Evolutionary conservation across 2,113 vertebrate species (phyloP).

Genomic region (Actenoides lindsayi): DNA sequence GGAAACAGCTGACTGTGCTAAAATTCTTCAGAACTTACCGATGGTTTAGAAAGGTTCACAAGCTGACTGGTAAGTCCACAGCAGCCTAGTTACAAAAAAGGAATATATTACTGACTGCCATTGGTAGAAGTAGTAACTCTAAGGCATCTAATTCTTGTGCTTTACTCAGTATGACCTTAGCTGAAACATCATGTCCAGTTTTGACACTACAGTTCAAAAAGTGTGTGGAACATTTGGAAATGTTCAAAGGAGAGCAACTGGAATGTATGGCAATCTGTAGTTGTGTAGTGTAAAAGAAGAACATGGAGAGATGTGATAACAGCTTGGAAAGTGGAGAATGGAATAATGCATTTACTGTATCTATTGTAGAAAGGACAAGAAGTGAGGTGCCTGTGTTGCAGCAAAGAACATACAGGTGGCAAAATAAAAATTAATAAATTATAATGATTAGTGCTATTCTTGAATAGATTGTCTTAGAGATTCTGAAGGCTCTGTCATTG

Average conservation of each 20-base stretch:
- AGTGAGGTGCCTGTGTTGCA: neutral
- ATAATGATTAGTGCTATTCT: neutral
- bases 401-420: neutral
- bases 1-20: neutral
- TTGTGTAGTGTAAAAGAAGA: neutral
- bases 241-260: neutral
- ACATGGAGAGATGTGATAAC: neutral
- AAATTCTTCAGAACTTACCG: neutral
- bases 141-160: neutral
- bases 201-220: neutral
- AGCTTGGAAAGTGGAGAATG: neutral
- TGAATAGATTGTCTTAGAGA: neutral
- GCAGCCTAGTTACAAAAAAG: neutral
- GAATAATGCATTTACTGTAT: neutral
- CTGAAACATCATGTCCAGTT: neutral
- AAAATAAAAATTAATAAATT: neutral
- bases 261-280: neutral
- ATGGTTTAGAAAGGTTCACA: neutral
- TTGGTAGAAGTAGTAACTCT: neutral
- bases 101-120: neutral
- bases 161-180: neutral
- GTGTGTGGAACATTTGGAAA: neutral
- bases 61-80: neutral
- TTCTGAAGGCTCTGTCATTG: neutral
- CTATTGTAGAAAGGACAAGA: neutral